A percentile compares a stretch with the other conserved stretches of the same genome.
Conservation (phyloP, 2,797 vertebrate species). For the Coluber constrictor region DNA sequence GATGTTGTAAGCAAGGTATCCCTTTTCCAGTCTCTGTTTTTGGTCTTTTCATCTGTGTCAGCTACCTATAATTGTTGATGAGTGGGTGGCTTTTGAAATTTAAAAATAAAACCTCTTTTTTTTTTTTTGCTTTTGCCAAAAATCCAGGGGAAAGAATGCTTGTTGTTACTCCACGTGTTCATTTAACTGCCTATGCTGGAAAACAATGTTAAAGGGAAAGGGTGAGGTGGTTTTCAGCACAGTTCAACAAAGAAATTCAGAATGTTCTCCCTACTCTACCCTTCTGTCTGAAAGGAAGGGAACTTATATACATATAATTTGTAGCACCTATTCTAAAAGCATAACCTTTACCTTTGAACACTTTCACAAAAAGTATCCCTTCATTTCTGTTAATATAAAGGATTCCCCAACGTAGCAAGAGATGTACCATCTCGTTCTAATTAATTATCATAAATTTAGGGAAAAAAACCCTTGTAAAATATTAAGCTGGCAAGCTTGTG, state of each 20-base stretch:
- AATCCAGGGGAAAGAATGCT: neutral
- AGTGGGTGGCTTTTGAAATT: neutral
- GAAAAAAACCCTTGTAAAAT: neutral
- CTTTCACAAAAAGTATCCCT: neutral
- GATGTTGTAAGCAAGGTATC: neutral
- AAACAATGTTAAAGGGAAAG: neutral
- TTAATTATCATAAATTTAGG: neutral
- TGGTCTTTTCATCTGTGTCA: neutral
- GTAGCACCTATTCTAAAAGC: constrained; percentile 4
- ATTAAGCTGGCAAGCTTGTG: neutral
- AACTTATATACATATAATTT: neutral
- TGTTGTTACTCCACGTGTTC: constrained; percentile 16
- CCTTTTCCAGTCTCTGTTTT: neutral
- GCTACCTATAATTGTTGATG: neutral
- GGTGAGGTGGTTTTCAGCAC: neutral
- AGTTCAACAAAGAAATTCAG: constrained; percentile 21
- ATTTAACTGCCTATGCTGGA: constrained; percentile 21
- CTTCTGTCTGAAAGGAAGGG: neutral
- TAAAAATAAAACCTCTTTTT: neutral
- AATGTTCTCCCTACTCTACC: neutral
- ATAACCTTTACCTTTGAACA: neutral
- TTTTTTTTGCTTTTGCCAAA: neutral
- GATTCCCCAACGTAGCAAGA: neutral
- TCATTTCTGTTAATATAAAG: neutral
- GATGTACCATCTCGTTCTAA: neutral